These are phyloP conservation scores for Phymatocera aterrima DNA, from an alignment of 2,888 invertebrate species.

Conservation along the genomic window DNA sequence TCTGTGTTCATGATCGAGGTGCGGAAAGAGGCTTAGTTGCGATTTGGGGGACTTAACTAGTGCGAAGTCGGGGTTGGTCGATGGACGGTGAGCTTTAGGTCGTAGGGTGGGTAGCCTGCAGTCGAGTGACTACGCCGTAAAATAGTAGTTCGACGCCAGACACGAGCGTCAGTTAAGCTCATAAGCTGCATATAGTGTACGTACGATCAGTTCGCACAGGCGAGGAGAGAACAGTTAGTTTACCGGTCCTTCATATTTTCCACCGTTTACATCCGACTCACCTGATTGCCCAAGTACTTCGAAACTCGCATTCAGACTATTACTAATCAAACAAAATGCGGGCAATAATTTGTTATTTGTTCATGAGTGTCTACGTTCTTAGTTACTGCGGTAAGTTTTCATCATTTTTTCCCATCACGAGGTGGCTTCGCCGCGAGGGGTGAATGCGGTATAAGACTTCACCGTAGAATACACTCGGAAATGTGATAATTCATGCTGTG, in stretches of 20 bases:
- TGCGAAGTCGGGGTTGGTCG: constrained; percentile 42
- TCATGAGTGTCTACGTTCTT: constrained; percentile 55
- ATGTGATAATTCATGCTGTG: not conserved
- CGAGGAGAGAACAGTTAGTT: not conserved
- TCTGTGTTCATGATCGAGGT: not conserved
- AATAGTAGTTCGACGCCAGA: constrained; percentile 30
- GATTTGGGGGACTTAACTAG: constrained; percentile 42
- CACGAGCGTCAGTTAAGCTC: constrained; percentile 41
- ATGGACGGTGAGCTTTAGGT: constrained; percentile 4
- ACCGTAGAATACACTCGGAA: not conserved
- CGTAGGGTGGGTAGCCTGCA: constrained; percentile 35
- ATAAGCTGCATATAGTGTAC: constrained; percentile 38
- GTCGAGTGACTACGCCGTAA: constrained; percentile 33
- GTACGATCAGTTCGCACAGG: constrained; percentile 29
- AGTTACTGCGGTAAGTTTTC: constrained; percentile 56
- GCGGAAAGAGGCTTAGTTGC: constrained; percentile 32
- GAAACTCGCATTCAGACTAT: not conserved
- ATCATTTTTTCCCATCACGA: not conserved
- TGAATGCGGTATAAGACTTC: constrained; percentile 7
- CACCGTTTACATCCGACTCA: not conserved
- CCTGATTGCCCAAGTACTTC: not conserved
- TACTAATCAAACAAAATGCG: constrained; percentile 52
- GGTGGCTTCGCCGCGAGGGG: not conserved
- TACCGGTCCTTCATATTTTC: constrained; percentile 1
- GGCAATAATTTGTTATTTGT: constrained; percentile 53